These are phyloP conservation scores for Pseudomyrmex sp. DNA, from an alignment of 1,140 invertebrate species.

Conservation along the genomic window DNA sequence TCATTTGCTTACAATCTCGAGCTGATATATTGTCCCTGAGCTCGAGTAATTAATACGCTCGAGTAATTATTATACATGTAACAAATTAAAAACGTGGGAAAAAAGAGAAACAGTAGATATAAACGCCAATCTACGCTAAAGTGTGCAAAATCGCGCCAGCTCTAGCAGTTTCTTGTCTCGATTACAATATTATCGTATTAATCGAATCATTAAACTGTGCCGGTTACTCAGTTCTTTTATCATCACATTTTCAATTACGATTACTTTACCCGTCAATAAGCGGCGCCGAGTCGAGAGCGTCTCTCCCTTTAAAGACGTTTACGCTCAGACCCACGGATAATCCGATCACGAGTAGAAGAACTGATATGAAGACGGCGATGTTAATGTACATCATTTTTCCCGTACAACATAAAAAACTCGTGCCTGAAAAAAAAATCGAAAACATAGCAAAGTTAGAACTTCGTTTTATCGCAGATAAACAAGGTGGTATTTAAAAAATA, in stretches of 20 bases:
- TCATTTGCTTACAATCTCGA: no score
- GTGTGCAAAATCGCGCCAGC: no score
- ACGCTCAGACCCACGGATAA: conserved; percentile 66
- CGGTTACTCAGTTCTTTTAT: conserved; percentile 10
- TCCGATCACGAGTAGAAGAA: conserved; percentile 67
- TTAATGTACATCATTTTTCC: conserved; percentile 70
- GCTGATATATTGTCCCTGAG: no score
- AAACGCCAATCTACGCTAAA: no score
- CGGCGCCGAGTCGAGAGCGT: conserved; percentile 74
- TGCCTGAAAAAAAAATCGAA: conserved; percentile 42
- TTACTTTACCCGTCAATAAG: conserved; percentile 79
- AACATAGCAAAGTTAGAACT: background rate
- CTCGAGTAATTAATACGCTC: no score
- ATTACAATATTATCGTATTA: background rate
- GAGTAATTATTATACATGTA: no score
- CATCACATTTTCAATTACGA: conserved; percentile 17
- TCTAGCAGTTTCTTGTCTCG: no score
- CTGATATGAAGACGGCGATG: conserved; percentile 33
- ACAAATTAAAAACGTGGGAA: no score
- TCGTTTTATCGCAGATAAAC: background rate
- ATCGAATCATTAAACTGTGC: background rate
- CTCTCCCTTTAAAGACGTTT: conserved; percentile 72
- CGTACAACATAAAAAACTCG: conserved; percentile 34
- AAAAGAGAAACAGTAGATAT: no score
- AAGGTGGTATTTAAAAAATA: background rate